A percentile compares a stretch with the other conserved stretches of the same genome.
phyloP scores from a whole-genome alignment of 2,888 invertebrate species.

The Conops quadrifasciatus region DNA sequence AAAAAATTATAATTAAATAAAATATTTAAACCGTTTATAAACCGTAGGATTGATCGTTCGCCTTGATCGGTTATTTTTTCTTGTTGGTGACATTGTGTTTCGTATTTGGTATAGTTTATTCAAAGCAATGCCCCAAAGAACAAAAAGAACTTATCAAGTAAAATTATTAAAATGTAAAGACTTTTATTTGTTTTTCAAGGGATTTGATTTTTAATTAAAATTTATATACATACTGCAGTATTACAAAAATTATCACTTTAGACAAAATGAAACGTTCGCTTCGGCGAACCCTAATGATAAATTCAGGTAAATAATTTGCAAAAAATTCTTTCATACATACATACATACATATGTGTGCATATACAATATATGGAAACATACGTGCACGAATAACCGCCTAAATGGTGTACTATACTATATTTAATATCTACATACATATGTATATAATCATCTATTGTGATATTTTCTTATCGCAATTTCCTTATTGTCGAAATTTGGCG shows the following conservation, averaged over 20 bases:
- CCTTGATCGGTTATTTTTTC: no score
- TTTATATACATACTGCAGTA: background rate
- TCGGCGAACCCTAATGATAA: slow-evolving; percentile 43
- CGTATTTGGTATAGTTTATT: no score
- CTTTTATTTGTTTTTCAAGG: background rate
- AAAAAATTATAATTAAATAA: no score
- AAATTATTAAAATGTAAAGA: background rate
- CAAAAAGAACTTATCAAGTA: no score
- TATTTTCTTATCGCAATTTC: no score
- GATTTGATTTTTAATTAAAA: background rate
- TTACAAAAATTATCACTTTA: background rate
- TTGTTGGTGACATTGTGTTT: no score
- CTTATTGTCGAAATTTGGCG: no score
- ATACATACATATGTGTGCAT: background rate
- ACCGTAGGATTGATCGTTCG: no score
- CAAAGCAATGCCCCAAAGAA: no score
- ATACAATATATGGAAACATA: background rate
- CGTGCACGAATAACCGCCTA: background rate
- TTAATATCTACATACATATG: background rate
- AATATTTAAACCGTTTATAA: no score
- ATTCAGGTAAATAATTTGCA: slow-evolving; percentile 44
- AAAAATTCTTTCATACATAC: background rate
- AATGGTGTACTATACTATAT: background rate
- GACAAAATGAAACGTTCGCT: slow-evolving; percentile 39
- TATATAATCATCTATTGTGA: background rate